Conservation (phyloP, 1,140 invertebrate genomes). For the Cotesia glomerata region DNA sequence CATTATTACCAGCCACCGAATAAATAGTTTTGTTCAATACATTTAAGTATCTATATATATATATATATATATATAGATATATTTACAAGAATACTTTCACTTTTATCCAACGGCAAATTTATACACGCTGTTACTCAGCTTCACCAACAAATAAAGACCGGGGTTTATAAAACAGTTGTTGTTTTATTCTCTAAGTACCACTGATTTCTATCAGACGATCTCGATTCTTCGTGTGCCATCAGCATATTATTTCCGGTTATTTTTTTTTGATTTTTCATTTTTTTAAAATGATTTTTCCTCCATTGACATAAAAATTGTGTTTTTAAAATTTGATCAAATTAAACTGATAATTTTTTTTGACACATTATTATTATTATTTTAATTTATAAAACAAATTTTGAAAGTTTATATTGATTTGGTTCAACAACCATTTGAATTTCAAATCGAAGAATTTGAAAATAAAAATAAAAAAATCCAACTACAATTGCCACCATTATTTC, state of each 20-base stretch:
- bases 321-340: no score
- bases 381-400: slow-evolving; percentile 47
- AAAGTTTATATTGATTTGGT: slow-evolving; percentile 47
- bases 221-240: no score
- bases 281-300: no score
- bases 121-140: no score
- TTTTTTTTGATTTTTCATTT: no score
- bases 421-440: slow-evolving; percentile 52
- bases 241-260: no score
- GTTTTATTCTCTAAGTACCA: background rate
- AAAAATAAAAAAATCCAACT: slow-evolving; percentile 52
- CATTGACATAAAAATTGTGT: no score
- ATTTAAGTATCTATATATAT: background rate
- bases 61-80: slow-evolving; percentile 18
- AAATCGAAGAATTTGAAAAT: slow-evolving; percentile 48
- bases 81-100: slow-evolving; percentile 8
- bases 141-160: background rate
- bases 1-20: background rate
- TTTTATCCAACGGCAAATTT: no score
- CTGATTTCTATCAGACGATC: background rate
- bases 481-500: slow-evolving; percentile 50
- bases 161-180: background rate
- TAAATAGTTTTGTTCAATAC: background rate
- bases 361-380: background rate
- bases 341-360: background rate